Evolutionary conservation across 2,888 invertebrate genomes (phyloP), one percentile per base, ranked within the genome.

Genomic region (Hesperia comma): DNA sequence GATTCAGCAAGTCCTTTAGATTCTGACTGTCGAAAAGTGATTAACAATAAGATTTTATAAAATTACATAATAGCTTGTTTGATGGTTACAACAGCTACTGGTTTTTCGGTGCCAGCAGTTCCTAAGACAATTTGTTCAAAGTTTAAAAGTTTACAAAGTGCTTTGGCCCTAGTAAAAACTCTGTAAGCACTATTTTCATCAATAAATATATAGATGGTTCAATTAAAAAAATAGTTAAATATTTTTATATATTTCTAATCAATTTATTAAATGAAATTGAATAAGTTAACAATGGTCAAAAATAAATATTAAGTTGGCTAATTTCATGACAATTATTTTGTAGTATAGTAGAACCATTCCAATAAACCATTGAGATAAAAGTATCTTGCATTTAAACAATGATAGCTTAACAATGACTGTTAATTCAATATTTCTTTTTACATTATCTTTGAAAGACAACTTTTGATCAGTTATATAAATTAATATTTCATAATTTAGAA

Each of bases 391-490:
- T 64, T 64, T 64, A 64, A 40, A 63, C 12, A 21, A 49, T 12
- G 2, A 14, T 63, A 61, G 26, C 37, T 41, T 63, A 37, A 46
- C 21, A 21, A 17, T 63, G 21, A 37, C 6, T 63, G 55, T 46
- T 54, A 17, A n/a, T 33, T 54, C 43, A 33, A 15, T 49, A 14
- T 56, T 49, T 26, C 40, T 26, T 56, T 46, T 51, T 63, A 56
- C 19, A n/a, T 63, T 46, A 41, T 32, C 51, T 46, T 69, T 57
- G 64, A 66, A 71, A 70, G 68, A 69, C 69, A 71, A 60, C 15
- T 57, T 37, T 55, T 51, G 51, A 54, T 40, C 49, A 51, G 7
- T 53, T 57, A 33, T 33, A 46, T 19, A 32, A 33, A n/a, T 14
- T 32, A 26, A 26, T 54, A 21, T 56, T 63, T 40, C 21, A 40